Evolutionary conservation across 2,797 vertebrate species (phyloP).

Genomic region (Myripristis murdjan): DNA sequence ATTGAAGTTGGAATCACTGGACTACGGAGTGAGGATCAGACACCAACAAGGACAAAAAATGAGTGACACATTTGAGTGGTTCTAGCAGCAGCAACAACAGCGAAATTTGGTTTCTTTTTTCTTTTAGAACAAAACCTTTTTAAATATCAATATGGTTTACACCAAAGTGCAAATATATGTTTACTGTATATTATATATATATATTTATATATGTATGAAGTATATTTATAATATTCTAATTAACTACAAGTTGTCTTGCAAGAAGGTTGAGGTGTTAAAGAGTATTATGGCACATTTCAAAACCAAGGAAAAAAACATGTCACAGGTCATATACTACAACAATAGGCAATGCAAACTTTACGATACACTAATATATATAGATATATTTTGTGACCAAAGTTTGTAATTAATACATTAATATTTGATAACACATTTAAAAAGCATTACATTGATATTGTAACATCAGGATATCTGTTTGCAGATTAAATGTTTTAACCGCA

Average conservation of each 20-base stretch:
- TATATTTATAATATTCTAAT: conserved; percentile 72
- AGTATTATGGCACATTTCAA: conserved; percentile 88
- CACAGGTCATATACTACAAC: conserved; percentile 85
- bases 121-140: conserved; percentile 76
- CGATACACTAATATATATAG: conserved; percentile 81
- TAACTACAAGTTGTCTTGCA: conserved; percentile 79
- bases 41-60: conserved; percentile 77
- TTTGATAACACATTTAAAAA: conserved; percentile 86
- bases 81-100: conserved; percentile 77
- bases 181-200: conserved; percentile 59
- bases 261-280: conserved; percentile 78
- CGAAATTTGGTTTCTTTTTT: conserved; percentile 77
- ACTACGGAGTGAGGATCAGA: conserved; percentile 76
- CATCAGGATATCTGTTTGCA: conserved; percentile 78
- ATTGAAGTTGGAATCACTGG: conserved; percentile 74
- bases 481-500: conserved; percentile 79
- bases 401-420: conserved; percentile 82
- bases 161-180: conserved; percentile 78
- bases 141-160: conserved; percentile 77
- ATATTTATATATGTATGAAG: conserved; percentile 51
- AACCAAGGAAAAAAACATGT: conserved; percentile 83
- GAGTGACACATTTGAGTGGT: conserved; percentile 64
- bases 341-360: conserved; percentile 87
- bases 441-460: conserved; percentile 85
- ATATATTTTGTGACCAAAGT: conserved; percentile 81